phyloP scores from a whole-genome alignment of 2,888 invertebrate genomes.

The Branchinecta sandiegonensis region DNA sequence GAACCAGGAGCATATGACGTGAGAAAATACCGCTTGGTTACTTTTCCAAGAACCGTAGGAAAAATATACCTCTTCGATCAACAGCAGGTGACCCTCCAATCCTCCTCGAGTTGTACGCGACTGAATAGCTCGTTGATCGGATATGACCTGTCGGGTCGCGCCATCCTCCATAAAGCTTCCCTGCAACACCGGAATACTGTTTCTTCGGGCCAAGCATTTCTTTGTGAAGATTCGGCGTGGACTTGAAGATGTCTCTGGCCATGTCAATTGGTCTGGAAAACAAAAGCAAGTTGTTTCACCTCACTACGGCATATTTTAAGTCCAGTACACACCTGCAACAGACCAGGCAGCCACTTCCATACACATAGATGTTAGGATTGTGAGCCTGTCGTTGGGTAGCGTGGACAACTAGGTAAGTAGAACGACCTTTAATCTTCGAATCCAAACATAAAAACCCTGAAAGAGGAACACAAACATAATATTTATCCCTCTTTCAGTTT shows the following conservation, averaged over 20 bases:
- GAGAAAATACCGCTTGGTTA: too few relatives aligned
- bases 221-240: constrained; percentile 84
- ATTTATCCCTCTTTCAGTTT: too few relatives aligned
- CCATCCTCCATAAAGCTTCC: constrained; percentile 21
- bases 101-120: constrained; percentile 67
- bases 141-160: constrained; percentile 47
- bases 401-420: too few relatives aligned
- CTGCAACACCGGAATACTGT: constrained; percentile 34
- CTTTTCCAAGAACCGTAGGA: too few relatives aligned
- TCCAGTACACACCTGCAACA: not conserved
- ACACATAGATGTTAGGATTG: too few relatives aligned
- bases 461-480: too few relatives aligned
- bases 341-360: too few relatives aligned
- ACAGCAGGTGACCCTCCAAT: constrained; percentile 46
- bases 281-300: not conserved
- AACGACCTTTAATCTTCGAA: too few relatives aligned
- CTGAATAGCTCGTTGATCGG: constrained; percentile 79
- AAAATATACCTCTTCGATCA: constrained; percentile 36
- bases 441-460: too few relatives aligned
- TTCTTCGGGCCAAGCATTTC: constrained; percentile 46
- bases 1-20: too few relatives aligned
- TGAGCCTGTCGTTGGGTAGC: too few relatives aligned
- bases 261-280: constrained; percentile 70
- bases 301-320: not conserved
- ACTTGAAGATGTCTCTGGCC: constrained; percentile 89